These are phyloP conservation scores for Theocolax elegans DNA, from an alignment of 1,140 invertebrate genomes.

Conservation along the genomic window DNA sequence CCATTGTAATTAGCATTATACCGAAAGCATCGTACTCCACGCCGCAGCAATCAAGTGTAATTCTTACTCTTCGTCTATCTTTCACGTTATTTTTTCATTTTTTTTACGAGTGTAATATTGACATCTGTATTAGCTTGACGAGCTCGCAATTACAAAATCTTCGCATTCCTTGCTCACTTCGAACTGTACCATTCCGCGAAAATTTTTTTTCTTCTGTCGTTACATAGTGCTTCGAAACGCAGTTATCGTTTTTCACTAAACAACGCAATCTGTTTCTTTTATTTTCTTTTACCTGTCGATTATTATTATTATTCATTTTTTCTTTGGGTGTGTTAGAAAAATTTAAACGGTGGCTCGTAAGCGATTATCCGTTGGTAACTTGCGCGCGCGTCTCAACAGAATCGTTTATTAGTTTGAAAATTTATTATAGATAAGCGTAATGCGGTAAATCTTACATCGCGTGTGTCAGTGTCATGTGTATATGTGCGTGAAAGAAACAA, in stretches of 20 bases:
- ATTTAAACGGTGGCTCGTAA: slow-evolving; percentile 9
- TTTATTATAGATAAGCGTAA: slow-evolving; percentile 35
- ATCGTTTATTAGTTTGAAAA: slow-evolving; percentile 25
- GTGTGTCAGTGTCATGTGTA: too few species aligned
- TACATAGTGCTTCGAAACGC: too few species aligned
- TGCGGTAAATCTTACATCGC: slow-evolving; percentile 14
- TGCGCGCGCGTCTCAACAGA: slow-evolving; percentile 10
- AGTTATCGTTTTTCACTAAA: too few species aligned
- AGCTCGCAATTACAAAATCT: slow-evolving; percentile 38
- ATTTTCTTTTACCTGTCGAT: too few species aligned
- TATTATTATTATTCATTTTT: too few species aligned
- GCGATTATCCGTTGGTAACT: slow-evolving; percentile 21
- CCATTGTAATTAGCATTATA: slow-evolving; percentile 30
- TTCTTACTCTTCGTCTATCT: slow-evolving; percentile 5
- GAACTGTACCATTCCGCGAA: background rate
- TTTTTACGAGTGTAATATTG: slow-evolving; percentile 41
- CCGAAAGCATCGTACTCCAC: slow-evolving; percentile 41
- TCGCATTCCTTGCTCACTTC: slow-evolving; percentile 3
- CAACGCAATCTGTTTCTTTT: too few species aligned
- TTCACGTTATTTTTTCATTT: slow-evolving; percentile 17
- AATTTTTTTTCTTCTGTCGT: background rate
- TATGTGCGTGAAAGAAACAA: slow-evolving; percentile 32
- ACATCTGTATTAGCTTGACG: slow-evolving; percentile 42
- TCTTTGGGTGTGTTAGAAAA: too few species aligned
- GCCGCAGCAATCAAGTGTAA: slow-evolving; percentile 34